Evolutionary conservation across 2,797 vertebrate species (phyloP).

Genomic region (Coregonus ussuriensis): DNA sequence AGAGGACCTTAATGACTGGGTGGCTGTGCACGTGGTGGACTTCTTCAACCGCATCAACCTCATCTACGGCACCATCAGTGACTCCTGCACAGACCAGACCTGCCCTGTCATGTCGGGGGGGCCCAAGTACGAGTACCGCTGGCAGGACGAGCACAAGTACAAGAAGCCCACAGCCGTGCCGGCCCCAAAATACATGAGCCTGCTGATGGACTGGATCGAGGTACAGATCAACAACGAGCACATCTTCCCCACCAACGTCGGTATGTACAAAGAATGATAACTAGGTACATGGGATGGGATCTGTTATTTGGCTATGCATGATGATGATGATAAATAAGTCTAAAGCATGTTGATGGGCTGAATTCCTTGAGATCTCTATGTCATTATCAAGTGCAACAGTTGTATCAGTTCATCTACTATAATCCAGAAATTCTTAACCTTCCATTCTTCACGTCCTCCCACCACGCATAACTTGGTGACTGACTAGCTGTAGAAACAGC

Average conservation of each 20-base stretch:
- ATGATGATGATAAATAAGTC: not conserved
- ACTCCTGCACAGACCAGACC: conserved; percentile 89
- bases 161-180: conserved; percentile 88
- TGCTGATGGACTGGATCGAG: conserved; percentile 98
- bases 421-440: conserved; percentile 37
- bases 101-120: conserved; percentile 94
- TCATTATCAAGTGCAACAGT: conserved; percentile 7
- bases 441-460: conserved; percentile 39
- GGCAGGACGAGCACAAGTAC: conserved; percentile 92
- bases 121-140: conserved; percentile 93
- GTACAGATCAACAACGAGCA: conserved; percentile 95
- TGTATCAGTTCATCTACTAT: conserved; percentile 33
- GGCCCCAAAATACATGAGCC: conserved; percentile 92
- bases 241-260: conserved; percentile 91
- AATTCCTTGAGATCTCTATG: conserved; percentile 25
- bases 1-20: conserved; percentile 93
- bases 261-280: conserved; percentile 72
- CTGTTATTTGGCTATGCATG: not conserved
- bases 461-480: conserved; percentile 32
- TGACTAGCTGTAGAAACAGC: conserved; percentile 58
- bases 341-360: conserved; percentile 34
- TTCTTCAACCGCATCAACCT: conserved; percentile 98
- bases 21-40: conserved; percentile 95
- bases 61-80: conserved; percentile 95
- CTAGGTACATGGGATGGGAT: not conserved